phyloP scores from a whole-genome alignment of 2,113 vertebrate species.

The Pyxicephalus adspersus region DNA sequence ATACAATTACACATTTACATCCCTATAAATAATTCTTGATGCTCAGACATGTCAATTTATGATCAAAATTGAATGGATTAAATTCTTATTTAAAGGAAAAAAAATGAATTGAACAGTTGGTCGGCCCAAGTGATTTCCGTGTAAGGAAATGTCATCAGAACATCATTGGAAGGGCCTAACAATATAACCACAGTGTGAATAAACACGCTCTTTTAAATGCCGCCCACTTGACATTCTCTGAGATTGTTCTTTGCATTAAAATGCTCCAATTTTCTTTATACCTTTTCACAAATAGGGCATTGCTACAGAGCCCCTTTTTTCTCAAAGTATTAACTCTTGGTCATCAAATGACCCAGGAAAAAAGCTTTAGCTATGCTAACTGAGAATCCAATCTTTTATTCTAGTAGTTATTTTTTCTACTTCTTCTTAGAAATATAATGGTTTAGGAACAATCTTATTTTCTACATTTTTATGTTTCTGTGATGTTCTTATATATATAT shows the following conservation, averaged over 20 bases:
- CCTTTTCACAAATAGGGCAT: neutral
- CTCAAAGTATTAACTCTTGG: conserved; percentile 1
- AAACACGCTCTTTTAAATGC: conserved; percentile 23
- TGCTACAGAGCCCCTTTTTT: neutral
- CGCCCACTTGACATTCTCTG: conserved; percentile 33
- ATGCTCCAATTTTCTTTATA: conserved; percentile 17
- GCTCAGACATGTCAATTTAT: conserved; percentile 30
- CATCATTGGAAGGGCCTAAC: conserved; percentile 21
- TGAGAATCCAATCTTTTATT: too few species aligned
- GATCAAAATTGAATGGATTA: conserved; percentile 18
- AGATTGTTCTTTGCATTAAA: conserved; percentile 32
- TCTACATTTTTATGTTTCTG: too few species aligned
- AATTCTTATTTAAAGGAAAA: conserved; percentile 13
- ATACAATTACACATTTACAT: conserved; percentile 29
- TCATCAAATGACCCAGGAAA: conserved; percentile 2
- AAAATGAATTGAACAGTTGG: conserved; percentile 30
- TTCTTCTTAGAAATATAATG: too few species aligned
- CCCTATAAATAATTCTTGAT: conserved; percentile 28
- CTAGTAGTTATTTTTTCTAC: too few species aligned
- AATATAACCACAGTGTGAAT: conserved; percentile 33
- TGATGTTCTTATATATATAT: too few species aligned
- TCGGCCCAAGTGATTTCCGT: conserved; percentile 22
- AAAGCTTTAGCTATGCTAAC: neutral
- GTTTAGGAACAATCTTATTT: too few species aligned
- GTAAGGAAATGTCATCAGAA: conserved; percentile 19